Percentiles rank a stretch among this genome's conserved stretches.
Evolutionary conservation across 1,140 invertebrate genomes (phyloP).

Genomic region (Pachyrhynchus sulphureomaculatus): DNA sequence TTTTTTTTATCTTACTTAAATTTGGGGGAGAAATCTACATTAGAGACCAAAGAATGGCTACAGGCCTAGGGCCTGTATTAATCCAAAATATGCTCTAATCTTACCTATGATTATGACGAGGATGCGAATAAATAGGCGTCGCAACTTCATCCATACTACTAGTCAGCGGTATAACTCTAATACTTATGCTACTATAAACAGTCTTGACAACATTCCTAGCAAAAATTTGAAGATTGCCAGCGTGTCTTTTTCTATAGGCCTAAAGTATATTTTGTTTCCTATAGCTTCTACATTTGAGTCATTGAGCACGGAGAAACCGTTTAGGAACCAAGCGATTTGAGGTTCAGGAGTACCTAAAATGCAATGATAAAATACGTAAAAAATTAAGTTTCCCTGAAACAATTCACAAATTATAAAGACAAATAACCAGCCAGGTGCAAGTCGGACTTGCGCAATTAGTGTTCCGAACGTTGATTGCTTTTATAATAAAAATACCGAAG

Average conservation of each 20-base stretch:
- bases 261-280: slow-evolving; percentile 55
- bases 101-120: slow-evolving; percentile 23
- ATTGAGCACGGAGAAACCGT: slow-evolving; percentile 66
- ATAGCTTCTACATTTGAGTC: slow-evolving; percentile 57
- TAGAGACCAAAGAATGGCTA: no score
- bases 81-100: no score
- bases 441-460: no score
- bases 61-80: no score
- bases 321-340: slow-evolving; percentile 78
- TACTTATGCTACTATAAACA: slow-evolving; percentile 60
- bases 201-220: slow-evolving; percentile 80
- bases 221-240: slow-evolving; percentile 87
- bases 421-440: no score
- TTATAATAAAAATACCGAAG: no score
- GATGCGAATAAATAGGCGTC: slow-evolving; percentile 17
- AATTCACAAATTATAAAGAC: no score
- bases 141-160: slow-evolving; percentile 32
- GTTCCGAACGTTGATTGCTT: no score
- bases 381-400: no score
- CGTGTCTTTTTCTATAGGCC: slow-evolving; percentile 73
- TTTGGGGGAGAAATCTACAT: no score
- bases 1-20: no score
- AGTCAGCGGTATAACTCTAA: slow-evolving; percentile 67
- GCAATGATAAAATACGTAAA: no score
- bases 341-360: slow-evolving; percentile 63